Base-by-base conservation (phyloP, 2,888 invertebrate genomes). In the Tetragnatha montana region DNA sequence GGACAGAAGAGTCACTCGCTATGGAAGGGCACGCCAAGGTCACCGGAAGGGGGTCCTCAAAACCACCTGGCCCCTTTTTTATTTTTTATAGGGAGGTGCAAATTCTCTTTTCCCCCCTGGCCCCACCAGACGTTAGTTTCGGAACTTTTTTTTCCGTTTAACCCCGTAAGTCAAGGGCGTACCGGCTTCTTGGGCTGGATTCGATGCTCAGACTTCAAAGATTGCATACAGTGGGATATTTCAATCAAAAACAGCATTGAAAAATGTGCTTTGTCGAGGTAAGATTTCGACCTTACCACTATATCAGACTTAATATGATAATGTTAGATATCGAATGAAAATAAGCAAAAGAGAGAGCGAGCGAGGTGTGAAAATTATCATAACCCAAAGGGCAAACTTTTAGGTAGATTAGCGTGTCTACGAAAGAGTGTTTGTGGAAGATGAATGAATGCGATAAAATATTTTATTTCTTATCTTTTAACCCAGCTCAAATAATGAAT, bases 131-230 rank as follows among this genome's bases (percentile, higher is more conserved):
- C 87, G 69, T 50, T 75, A 75, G 70, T 80, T 35, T 73, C 69
- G 73, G 49, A 87, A 76, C 12, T 14, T 75, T 83, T 76, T 73
- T 71, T 60, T 76, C 21, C 60, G 81, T 73, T 70, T 88, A 82
- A 88, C 82, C 88, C 79, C 60, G 47, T 50, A 71, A 76, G 81
- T 87, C 87, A 87, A 87, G 87, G 87, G 76, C 87, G 73, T 87
- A 76, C 35, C 35, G 35, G 35, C 35, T 35, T 35, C 35, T 35
- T 35, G 2, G 35, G 35, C 35, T 4, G 1, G 4, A 35, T 35
- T n/a, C 35, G 4, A 35, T 35, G 35, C 35, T 35, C 35, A 2
- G 35, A 35, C 35, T 35, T 35, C 35, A 35, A 35, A 35, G 2
- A 35, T n/a, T n/a, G n/a, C n/a, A n/a, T n/a, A n/a, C n/a, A n/a